Evolutionary conservation across 2,888 invertebrate genomes (phyloP), one percentile per base, ranked within the genome.

Genomic region (Rhimphoctona megacephalus): DNA sequence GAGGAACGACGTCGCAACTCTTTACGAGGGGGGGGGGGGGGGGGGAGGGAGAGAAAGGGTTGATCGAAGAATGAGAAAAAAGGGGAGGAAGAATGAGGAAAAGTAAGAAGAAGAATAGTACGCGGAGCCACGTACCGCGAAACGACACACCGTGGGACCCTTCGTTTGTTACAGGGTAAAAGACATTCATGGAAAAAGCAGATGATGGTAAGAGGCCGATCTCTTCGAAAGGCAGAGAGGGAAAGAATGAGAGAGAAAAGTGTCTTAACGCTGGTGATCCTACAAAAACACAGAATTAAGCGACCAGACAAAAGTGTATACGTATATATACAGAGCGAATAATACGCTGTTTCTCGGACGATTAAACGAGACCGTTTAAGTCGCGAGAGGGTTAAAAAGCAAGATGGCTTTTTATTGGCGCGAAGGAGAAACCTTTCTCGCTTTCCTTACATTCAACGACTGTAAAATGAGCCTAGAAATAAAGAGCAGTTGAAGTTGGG

Each of bases 331-430:
- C 22, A 69, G 19, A 67, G 54, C 43, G 57, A 67, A 70, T 74
- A 87, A 79, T 46, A 57, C 64, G 57, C 54, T 54, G 83, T 84
- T 57, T 80, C 84, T 74, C 88, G 89, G 87, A 87, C 92, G 91
- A 93, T 93, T 93, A 93, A 93, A 91, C 90, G 92, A 92, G 88
- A 88, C 89, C 90, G 88, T 92, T 93, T 90, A 89, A 89, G 85
- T 84, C 89, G 84, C 84, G 89, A 92, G 82, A 91, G 94, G 93
- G 94, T 93, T 93, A 92, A 93, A 92, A 93, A 92, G 88, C 92
- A 93, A 93, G 94, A 94, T 94, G 92, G 93, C 91, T 93, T 94
- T 94, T 94, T 94, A 94, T 94, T 93, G 91, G 91, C 80, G 90
- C 89, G 91, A 91, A 92, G 93, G 67, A 76, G 36, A 73, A 43